A percentile compares a stretch with the other conserved stretches of the same genome.
These are phyloP conservation scores for Thalassoma bifasciatum DNA, from an alignment of 2,113 vertebrate genomes.

Conservation along the genomic window DNA sequence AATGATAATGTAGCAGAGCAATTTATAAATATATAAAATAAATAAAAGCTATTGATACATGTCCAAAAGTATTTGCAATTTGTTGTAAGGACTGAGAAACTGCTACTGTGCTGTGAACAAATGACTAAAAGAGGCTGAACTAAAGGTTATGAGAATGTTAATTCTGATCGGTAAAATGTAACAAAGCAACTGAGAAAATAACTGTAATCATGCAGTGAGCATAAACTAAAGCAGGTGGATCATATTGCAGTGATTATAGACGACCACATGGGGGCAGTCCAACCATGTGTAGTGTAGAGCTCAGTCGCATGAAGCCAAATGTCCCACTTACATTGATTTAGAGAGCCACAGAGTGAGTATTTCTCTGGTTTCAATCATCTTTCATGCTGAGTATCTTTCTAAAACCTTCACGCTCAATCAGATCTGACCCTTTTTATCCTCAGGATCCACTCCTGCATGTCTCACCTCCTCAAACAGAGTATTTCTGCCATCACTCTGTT, in stretches of 20 bases:
- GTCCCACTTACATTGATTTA: neutral
- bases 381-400: neutral
- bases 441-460: neutral
- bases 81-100: no score
- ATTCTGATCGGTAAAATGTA: no score
- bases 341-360: neutral
- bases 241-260: constrained; percentile 7
- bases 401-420: neutral
- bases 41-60: no score
- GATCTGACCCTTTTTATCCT: neutral
- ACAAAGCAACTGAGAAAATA: no score
- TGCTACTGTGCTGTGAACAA: no score
- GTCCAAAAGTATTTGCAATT: no score
- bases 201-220: no score
- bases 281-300: neutral
- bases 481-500: no score
- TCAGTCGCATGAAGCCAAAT: neutral
- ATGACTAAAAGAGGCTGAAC: no score
- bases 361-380: neutral
- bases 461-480: neutral
- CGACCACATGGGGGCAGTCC: constrained; percentile 57
- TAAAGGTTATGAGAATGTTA: no score
- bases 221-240: neutral
- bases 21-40: no score
- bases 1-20: no score